phyloP scores from a whole-genome alignment of 2,888 invertebrate species.

The Tuta absoluta region DNA sequence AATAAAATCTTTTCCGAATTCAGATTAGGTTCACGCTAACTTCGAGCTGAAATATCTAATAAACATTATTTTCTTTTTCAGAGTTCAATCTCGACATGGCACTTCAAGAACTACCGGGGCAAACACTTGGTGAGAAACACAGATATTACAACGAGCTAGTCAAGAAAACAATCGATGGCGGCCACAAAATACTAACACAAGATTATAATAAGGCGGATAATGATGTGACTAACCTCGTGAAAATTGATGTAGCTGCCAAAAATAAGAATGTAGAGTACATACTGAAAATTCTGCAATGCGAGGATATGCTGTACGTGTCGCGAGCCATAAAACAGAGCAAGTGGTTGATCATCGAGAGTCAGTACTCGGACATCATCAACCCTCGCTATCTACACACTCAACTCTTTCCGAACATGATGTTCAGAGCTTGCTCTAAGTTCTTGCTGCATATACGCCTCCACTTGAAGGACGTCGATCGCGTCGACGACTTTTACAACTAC shows the following conservation, averaged over 20 bases:
- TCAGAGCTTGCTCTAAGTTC: constrained; percentile 57
- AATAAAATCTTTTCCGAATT: no score
- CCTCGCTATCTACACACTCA: constrained; percentile 55
- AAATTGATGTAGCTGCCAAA: constrained; percentile 53
- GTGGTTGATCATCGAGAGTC: constrained; percentile 60
- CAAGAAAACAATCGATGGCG: constrained; percentile 34
- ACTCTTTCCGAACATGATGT: constrained; percentile 58
- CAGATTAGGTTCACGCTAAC: no score
- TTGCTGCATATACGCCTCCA: constrained; percentile 56
- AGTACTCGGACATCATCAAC: constrained; percentile 60
- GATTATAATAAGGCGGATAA: constrained; percentile 37
- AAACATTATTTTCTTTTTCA: not conserved
- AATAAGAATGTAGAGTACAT: constrained; percentile 50
- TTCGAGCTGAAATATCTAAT: no score
- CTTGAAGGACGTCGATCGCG: constrained; percentile 55
- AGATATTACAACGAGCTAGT: constrained; percentile 38
- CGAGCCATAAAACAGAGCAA: constrained; percentile 58
- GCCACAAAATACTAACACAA: constrained; percentile 33
- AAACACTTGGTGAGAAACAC: constrained; percentile 47
- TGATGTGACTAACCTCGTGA: constrained; percentile 51
- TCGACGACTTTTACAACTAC: constrained; percentile 58
- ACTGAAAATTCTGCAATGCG: constrained; percentile 49
- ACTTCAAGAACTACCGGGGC: constrained; percentile 46
- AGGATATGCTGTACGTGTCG: constrained; percentile 60
- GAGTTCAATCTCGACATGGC: constrained; percentile 47